Conservation (phyloP, 2,797 vertebrate species). For the Rhadinocentrus ornatus region DNA sequence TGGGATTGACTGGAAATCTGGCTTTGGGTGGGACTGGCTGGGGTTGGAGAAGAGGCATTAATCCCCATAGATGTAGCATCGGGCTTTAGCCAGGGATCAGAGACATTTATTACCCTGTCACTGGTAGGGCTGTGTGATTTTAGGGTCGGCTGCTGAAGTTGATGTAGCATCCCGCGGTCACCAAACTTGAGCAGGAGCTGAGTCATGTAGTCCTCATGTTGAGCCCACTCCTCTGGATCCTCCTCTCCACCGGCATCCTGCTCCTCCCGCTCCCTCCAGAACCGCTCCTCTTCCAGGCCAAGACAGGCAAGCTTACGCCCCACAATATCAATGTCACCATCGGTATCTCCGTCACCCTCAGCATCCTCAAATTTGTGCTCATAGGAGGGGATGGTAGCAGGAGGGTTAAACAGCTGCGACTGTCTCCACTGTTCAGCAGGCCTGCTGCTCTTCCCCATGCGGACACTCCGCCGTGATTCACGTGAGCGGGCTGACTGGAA, state of each 20-base stretch:
- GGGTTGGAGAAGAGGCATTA: slow-evolving; percentile 62
- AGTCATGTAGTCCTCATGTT: slow-evolving; percentile 98
- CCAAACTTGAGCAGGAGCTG: slow-evolving; percentile 96
- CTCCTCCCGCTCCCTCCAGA: slow-evolving; percentile 89
- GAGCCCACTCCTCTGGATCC: slow-evolving; percentile 95
- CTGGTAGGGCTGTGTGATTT: slow-evolving; percentile 80
- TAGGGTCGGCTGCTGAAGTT: slow-evolving; percentile 72
- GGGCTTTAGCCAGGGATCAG: slow-evolving; percentile 79
- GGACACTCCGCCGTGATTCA: slow-evolving; percentile 91
- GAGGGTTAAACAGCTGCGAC: slow-evolving; percentile 84
- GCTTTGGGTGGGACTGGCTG: slow-evolving; percentile 74
- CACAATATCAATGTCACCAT: slow-evolving; percentile 83
- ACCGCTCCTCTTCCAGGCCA: slow-evolving; percentile 86
- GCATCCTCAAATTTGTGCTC: slow-evolving; percentile 58
- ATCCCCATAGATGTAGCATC: slow-evolving; percentile 62
- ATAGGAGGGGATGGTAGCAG: slow-evolving; percentile 31
- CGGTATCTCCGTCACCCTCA: slow-evolving; percentile 48
- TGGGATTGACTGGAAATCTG: slow-evolving; percentile 69
- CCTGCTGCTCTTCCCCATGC: slow-evolving; percentile 93
- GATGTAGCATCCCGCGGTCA: slow-evolving; percentile 89
- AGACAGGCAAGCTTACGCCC: slow-evolving; percentile 88
- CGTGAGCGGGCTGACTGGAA: slow-evolving; percentile 95
- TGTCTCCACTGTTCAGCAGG: slow-evolving; percentile 91
- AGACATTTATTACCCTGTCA: slow-evolving; percentile 57
- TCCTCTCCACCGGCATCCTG: slow-evolving; percentile 85